Evolutionary conservation across 2,113 vertebrate species (phyloP), one percentile per base, ranked within the genome.

Genomic region (Peromyscus leucopus): DNA sequence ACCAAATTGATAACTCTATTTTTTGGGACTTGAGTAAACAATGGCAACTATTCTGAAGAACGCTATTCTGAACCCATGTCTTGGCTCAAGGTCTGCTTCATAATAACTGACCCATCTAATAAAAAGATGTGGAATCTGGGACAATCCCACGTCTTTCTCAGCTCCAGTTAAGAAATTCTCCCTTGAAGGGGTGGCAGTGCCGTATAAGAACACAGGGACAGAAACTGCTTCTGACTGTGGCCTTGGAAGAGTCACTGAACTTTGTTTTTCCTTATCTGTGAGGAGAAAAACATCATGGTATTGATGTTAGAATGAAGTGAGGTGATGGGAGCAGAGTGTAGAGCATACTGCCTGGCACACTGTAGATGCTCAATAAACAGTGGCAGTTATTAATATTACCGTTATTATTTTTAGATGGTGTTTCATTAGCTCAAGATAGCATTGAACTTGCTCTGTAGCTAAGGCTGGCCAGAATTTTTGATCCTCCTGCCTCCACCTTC

Each of bases 31-130:
- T 79, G 39, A 93, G 17, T n/a, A 82, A 31, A 96, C 88, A 89
- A 67, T 42, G 46, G 59, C 86, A 86, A 57, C 51, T 26, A 57
- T 13, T 55, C 2, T 80, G 48, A 93, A 89, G 79, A 31, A 74
- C 31, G 13, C 8, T 83, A 21, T 83, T 94, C 65, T 57, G 16
- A 51, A 61, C 83, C 72, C 42, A 42, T 67, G 26, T 19, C 17
- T 90, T 91, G 51, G 39, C 36, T 97, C 87, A 85, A 79, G 17
- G 55, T 95, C 39, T 80, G 61, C 75, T 69, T 94, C 87, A 78
- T 42, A 22, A 74, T 51, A 85, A 89, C 84, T 55, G 61, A 16
- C 78, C 72, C 51, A 88, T 57, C 59, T 93, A 71, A 82, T 48
- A 78, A 89, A 94, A 96, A 61, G 24, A 5, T 61, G 67, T 39